Evolutionary conservation across 2,797 vertebrate species (phyloP).

Genomic region (Enteromius unitaeniatus): DNA sequence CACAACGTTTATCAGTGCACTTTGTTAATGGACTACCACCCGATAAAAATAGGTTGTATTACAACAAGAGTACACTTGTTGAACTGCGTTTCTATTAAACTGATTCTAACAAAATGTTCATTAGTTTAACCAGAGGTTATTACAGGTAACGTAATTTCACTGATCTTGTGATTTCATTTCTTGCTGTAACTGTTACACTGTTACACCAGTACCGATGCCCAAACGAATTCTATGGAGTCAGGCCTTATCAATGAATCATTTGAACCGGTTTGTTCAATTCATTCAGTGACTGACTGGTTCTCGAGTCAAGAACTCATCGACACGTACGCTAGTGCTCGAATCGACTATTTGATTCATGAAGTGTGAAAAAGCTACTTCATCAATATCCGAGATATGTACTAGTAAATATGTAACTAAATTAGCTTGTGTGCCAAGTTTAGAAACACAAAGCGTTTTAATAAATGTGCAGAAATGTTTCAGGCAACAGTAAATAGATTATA

Average conservation of each 20-base stretch:
- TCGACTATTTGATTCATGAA: not conserved
- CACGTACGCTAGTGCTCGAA: not conserved
- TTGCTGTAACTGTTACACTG: not conserved
- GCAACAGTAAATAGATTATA: not conserved
- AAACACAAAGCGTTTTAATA: not conserved
- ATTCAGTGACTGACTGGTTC: not conserved
- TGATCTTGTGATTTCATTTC: not conserved
- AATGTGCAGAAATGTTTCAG: not conserved
- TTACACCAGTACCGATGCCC: not conserved
- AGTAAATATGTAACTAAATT: not conserved
- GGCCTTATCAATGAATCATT: not conserved
- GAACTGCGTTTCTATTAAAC: not conserved
- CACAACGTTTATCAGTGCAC: not conserved
- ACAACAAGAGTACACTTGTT: not conserved
- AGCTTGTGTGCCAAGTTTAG: not conserved
- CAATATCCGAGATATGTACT: not conserved
- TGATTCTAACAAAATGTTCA: not conserved
- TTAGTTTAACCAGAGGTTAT: not conserved
- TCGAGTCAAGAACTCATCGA: not conserved
- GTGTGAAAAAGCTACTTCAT: not conserved
- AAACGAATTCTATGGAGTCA: conserved; percentile 4
- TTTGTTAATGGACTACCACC: not conserved
- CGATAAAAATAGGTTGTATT: not conserved
- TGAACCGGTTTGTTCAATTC: not conserved
- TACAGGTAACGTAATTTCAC: not conserved